Conservation (phyloP, 2,797 vertebrate species). For the Columba guinea region DNA sequence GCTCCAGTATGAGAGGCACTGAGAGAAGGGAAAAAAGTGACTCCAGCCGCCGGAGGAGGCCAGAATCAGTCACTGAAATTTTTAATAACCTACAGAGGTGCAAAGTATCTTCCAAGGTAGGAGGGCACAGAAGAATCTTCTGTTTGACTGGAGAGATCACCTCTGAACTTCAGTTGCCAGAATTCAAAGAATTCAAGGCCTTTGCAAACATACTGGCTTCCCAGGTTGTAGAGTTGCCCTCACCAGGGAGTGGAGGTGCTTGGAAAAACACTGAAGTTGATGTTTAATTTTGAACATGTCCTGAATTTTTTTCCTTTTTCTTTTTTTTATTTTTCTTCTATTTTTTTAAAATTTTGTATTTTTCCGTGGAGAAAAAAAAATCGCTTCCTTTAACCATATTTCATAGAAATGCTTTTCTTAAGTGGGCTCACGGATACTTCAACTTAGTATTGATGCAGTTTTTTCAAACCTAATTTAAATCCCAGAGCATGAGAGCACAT, state of each 20-base stretch:
- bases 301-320: not conserved
- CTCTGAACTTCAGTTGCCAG: conserved; percentile 41
- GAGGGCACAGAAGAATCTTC: not conserved
- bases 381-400: not conserved
- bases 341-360: not conserved
- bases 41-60: not conserved
- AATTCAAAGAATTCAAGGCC: conserved; percentile 36
- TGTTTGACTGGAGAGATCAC: not conserved
- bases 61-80: not conserved
- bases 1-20: not conserved
- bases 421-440: not conserved
- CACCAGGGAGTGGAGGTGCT: not conserved
- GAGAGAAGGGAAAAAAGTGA: not conserved
- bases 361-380: not conserved
- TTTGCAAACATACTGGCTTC: not conserved
- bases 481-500: not conserved
- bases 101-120: not conserved
- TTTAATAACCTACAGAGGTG: not conserved
- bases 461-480: not conserved
- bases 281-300: not conserved
- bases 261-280: not conserved
- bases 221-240: not conserved
- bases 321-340: not conserved
- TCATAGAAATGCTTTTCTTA: not conserved
- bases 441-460: not conserved